Evolutionary conservation across 2,797 vertebrate species (phyloP).

Genomic region (Pangasius macronema): DNA sequence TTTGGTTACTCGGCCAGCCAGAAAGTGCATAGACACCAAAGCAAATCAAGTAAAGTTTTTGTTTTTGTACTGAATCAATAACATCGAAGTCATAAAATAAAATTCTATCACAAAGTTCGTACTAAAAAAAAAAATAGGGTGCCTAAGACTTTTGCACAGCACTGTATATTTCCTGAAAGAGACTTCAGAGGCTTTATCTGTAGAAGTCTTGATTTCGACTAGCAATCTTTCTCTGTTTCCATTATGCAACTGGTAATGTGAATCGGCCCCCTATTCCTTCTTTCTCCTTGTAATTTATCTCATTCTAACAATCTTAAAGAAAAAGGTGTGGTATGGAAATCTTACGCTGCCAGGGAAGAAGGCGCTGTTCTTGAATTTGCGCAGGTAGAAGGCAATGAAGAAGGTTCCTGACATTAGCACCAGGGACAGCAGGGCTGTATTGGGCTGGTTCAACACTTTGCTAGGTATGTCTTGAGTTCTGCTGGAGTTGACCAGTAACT

Average conservation of each 20-base stretch:
- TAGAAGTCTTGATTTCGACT: background rate
- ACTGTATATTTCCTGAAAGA: background rate
- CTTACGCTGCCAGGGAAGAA: conserved; percentile 93
- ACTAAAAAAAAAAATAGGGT: too few species aligned
- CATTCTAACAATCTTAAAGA: background rate
- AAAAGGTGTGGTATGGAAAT: background rate
- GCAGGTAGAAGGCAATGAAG: conserved; percentile 95
- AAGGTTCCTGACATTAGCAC: conserved; percentile 95
- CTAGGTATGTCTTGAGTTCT: rapidly evolving
- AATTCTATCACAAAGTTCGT: too few species aligned
- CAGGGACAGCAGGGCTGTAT: conserved; percentile 92
- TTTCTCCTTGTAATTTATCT: background rate
- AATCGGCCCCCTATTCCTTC: background rate
- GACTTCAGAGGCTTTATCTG: background rate
- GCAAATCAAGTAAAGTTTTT: background rate
- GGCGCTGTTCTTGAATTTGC: conserved; percentile 97
- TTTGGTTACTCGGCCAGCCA: background rate
- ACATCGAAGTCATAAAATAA: too few species aligned
- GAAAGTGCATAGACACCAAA: background rate
- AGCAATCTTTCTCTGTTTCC: background rate
- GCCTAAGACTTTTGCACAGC: too few species aligned
- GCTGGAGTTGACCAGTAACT: conserved; percentile 45
- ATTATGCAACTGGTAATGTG: background rate
- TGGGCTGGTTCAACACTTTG: conserved; percentile 78
- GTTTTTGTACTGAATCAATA: too few species aligned